These are phyloP conservation scores for Macrostomum lignano DNA, from an alignment of 1,140 invertebrate species.

Conservation along the genomic window DNA sequence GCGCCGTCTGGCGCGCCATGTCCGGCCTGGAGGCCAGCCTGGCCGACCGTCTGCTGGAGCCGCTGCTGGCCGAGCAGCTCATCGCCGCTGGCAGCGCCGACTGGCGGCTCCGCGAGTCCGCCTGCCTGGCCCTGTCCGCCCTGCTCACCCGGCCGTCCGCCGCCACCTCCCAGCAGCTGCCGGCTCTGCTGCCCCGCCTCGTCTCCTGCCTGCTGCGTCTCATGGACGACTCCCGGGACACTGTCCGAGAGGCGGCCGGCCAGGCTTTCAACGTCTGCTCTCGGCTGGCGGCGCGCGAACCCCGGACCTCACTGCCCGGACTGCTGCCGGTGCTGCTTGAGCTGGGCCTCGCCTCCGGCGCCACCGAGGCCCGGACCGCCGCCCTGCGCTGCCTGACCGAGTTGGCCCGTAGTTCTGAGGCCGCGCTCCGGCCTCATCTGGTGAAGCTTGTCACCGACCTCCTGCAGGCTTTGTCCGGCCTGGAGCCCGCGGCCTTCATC, in stretches of 20 bases:
- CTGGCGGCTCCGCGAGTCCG: neutral
- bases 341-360: neutral
- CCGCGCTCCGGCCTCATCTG: slow-evolving; percentile 45
- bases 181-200: neutral
- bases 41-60: no score
- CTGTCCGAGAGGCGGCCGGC: neutral
- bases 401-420: slow-evolving; percentile 34
- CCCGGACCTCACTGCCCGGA: neutral
- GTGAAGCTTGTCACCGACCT: slow-evolving; percentile 48
- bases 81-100: neutral
- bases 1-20: no score
- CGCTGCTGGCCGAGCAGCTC: neutral
- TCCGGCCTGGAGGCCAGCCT: no score
- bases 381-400: neutral
- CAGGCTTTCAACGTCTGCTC: neutral
- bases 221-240: neutral
- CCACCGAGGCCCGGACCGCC: neutral
- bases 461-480: slow-evolving; percentile 48
- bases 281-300: neutral
- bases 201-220: neutral
- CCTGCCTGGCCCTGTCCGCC: neutral
- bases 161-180: neutral
- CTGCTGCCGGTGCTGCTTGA: slow-evolving; percentile 1
- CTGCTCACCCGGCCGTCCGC: neutral
- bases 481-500: slow-evolving; percentile 46